Base-by-base conservation (phyloP, 2,888 invertebrate species). In the Napeogenes sylphis region DNA sequence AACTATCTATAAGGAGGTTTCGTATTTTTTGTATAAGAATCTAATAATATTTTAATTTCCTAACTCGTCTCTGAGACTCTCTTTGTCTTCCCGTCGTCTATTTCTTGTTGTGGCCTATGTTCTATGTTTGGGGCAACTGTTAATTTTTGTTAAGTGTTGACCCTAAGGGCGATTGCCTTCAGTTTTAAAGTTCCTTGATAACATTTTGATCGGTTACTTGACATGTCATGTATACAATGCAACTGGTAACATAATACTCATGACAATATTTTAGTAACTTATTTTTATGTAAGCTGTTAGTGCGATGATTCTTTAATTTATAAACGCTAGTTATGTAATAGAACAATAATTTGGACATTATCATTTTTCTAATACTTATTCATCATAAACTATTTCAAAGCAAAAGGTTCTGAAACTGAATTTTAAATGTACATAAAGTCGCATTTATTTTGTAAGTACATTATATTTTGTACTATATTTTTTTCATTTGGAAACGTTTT, bases 401-500 rank as follows among this genome's bases (percentile, higher is more conserved):
- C n/a, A 46, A 60, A 54, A 14, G 21, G 21, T 33, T 13, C 51
- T 3, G 12, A 21, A 13, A 8, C 45, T 46, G 42, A 56, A 62
- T 59, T 57, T 56, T 57, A 61, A 67, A 65, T 64, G 75, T 78
- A 80, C 76, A 80, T 78, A 78, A 63, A 60, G 61, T 56, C 53
- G 57, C 53, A 76, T 76, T 76, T 84, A 84, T 79, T 82, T 83
- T 76, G 78, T 78, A 74, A 78, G 75, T 78, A 77, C 77, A 76
- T 77, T 79, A 79, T 78, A 79, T 68, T 71, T 69, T 72, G 82
- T 82, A 83, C 77, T 75, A 79, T 74, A 76, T 71, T 74, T 78
- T 77, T 79, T 76, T 79, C 73, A 77, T 80, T 85, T 83, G 79
- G 76, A 78, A 82, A 80, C 78, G 79, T 85, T 85, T 90, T 85